phyloP scores from a whole-genome alignment of 2,888 invertebrate species.

The Lysandra bellargus region DNA sequence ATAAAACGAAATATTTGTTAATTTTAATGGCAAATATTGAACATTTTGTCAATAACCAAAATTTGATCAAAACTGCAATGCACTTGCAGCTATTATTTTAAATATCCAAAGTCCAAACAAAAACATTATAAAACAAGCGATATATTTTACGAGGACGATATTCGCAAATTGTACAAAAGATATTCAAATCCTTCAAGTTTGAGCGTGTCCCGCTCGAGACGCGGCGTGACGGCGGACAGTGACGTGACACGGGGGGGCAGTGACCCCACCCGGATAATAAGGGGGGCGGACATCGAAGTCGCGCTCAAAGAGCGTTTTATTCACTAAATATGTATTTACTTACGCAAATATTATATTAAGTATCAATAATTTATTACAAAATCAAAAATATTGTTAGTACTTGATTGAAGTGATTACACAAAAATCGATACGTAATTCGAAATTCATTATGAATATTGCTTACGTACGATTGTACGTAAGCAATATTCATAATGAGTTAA shows the following conservation, averaged over 20 bases:
- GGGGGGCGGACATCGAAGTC: slow-evolving; percentile 63
- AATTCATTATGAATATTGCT: too few relatives aligned
- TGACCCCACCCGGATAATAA: slow-evolving; percentile 71
- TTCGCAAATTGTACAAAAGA: slow-evolving; percentile 40
- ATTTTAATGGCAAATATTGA: too few relatives aligned
- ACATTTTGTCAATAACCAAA: neutral
- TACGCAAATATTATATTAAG: neutral
- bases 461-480: too few relatives aligned
- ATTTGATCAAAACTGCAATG: neutral
- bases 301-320: slow-evolving; percentile 57
- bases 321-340: slow-evolving; percentile 47
- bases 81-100: neutral
- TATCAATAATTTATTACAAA: neutral
- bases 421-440: too few relatives aligned
- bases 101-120: neutral
- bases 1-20: too few relatives aligned
- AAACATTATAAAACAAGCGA: slow-evolving; percentile 3
- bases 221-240: slow-evolving; percentile 75
- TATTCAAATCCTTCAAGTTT: slow-evolving; percentile 63
- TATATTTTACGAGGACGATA: slow-evolving; percentile 24
- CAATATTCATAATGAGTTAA: too few relatives aligned
- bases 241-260: slow-evolving; percentile 67
- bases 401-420: too few relatives aligned
- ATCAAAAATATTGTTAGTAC: neutral
- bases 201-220: slow-evolving; percentile 71